Conservation (phyloP, 2,113 vertebrate species). For the Lasiurus cinereus region DNA sequence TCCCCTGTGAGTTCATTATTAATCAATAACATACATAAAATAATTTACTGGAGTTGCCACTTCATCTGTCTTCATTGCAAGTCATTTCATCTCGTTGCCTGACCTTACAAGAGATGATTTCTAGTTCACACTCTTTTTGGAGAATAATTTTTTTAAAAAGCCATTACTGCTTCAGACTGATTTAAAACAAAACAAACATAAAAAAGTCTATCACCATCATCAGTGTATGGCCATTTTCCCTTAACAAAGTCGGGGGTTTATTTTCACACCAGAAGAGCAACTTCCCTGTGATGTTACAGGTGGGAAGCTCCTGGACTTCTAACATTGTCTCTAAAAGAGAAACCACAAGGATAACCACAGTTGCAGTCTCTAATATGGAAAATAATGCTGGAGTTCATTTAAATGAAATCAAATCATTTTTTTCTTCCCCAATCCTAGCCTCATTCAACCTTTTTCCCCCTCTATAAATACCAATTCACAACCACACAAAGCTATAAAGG, state of each 20-base stretch:
- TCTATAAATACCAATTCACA: background rate
- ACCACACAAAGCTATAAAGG: background rate
- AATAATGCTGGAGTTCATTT: background rate
- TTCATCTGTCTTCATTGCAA: background rate
- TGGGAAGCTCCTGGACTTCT: background rate
- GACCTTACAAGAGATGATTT: background rate
- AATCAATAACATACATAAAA: background rate
- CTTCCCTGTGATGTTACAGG: background rate
- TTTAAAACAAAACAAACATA: background rate
- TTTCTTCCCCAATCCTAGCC: background rate
- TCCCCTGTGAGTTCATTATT: background rate
- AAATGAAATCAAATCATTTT: background rate
- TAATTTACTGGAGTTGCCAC: background rate
- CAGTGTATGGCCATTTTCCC: background rate
- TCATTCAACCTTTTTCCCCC: background rate
- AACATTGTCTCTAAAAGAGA: background rate
- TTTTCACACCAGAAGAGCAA: slow-evolving; percentile 6
- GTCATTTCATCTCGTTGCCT: background rate
- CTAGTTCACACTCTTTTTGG: background rate
- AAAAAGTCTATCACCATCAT: background rate
- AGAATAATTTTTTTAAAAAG: background rate
- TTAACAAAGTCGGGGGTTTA: background rate
- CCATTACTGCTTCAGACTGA: background rate
- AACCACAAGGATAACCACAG: background rate
- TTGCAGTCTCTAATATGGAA: background rate